Conservation (phyloP, 2,113 vertebrate genomes). For the Gallinago undulata region DNA sequence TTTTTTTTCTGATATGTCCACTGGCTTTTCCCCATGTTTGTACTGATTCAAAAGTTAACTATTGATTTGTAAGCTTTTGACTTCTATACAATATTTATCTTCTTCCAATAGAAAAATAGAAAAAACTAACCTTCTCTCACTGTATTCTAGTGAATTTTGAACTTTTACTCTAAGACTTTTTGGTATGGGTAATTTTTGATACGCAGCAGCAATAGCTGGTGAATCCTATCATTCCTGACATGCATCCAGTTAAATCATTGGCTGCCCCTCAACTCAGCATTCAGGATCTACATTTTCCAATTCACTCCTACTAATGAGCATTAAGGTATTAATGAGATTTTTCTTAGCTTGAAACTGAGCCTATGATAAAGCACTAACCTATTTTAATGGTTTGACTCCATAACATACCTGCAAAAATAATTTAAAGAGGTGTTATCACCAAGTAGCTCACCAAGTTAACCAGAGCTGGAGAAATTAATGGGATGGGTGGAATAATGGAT, state of each 20-base stretch:
- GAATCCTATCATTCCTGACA: not conserved
- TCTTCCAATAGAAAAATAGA: not conserved
- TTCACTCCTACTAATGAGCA: not conserved
- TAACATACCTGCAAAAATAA: not conserved
- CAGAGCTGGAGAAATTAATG: not conserved
- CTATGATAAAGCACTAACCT: not conserved
- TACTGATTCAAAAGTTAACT: not conserved
- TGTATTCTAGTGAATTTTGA: not conserved
- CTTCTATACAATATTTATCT: not conserved
- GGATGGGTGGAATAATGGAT: not conserved
- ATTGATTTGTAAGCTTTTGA: not conserved
- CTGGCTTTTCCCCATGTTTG: not conserved
- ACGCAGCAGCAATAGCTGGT: not conserved
- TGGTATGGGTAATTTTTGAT: not conserved
- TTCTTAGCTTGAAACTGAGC: not conserved
- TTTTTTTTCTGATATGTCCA: not conserved
- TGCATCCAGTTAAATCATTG: not conserved
- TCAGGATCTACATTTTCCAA: not conserved
- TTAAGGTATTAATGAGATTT: not conserved
- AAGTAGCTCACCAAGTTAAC: not conserved
- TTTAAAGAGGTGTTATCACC: not conserved
- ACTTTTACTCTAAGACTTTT: not conserved
- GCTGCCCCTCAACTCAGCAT: not conserved
- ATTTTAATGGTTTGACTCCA: not conserved
- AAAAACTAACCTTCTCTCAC: not conserved